phyloP scores from a whole-genome alignment of 2,797 vertebrate genomes.

The Amphiprion clarkii region DNA sequence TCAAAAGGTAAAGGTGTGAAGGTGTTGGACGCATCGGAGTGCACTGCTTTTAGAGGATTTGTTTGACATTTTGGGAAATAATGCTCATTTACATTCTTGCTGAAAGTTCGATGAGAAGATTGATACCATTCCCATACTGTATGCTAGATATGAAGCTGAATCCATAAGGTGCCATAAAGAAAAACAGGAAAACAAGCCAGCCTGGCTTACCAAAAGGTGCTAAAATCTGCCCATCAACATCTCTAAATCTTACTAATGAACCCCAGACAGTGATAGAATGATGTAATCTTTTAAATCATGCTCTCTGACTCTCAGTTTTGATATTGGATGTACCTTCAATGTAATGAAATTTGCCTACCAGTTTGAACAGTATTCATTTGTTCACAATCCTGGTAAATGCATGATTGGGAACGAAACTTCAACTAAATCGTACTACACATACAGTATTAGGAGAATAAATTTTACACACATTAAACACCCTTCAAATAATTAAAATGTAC shows the following conservation, averaged over 20 bases:
- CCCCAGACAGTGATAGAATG: not conserved
- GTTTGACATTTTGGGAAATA: conserved; percentile 7
- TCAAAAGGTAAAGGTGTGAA: not conserved
- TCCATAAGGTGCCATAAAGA: not conserved
- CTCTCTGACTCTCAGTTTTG: no score
- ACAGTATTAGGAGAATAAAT: not conserved
- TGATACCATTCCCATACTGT: not conserved
- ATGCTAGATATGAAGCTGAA: not conserved
- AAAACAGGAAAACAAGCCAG: no score
- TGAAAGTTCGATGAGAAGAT: not conserved
- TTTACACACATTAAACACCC: not conserved
- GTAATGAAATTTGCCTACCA: no score
- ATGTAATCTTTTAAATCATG: not conserved
- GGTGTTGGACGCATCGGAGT: not conserved
- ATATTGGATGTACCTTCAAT: no score
- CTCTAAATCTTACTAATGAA: not conserved
- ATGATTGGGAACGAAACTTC: no score
- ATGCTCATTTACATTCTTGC: not conserved
- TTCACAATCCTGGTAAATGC: no score
- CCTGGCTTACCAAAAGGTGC: not conserved
- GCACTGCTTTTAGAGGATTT: conserved; percentile 8
- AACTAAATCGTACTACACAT: no score
- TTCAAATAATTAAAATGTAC: not conserved
- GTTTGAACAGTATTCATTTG: no score
- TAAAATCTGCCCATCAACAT: not conserved